Percentiles rank a stretch among this genome's conserved stretches.
phyloP scores from a whole-genome alignment of 64 coral and sea anemone species.

The Actinia equina region DNA sequence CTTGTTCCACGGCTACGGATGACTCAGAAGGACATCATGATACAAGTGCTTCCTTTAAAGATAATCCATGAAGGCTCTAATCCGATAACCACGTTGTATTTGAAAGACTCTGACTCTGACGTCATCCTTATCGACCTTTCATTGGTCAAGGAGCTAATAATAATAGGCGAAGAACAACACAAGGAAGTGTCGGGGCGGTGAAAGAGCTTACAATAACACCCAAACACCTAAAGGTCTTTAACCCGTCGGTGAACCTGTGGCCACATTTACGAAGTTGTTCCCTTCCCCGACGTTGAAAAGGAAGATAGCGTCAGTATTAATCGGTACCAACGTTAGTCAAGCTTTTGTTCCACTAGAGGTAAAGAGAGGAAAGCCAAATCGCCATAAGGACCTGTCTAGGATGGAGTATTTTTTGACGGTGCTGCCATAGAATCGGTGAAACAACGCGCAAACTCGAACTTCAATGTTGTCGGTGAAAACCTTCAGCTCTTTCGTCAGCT shows the following conservation, averaged over 20 bases:
- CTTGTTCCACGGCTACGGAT: too few relatives aligned
- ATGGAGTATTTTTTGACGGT: conserved; percentile 31
- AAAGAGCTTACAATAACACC: conserved; percentile 24
- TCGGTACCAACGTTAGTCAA: conserved; percentile 10
- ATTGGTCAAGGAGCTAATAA: not conserved
- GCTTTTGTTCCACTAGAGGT: conserved; percentile 27
- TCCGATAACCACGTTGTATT: not conserved
- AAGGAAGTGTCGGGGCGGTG: not conserved
- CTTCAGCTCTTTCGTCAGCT: not conserved
- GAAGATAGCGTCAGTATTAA: conserved; percentile 26
- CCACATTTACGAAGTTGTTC: conserved; percentile 17
- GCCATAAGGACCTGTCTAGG: conserved; percentile 23
- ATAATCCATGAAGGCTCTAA: not conserved
- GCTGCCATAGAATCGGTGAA: not conserved
- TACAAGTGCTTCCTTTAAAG: too few relatives aligned
- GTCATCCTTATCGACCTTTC: conserved; percentile 14
- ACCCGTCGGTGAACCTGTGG: not conserved
- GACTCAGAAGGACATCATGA: too few relatives aligned
- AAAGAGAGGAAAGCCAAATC: conserved; percentile 3
- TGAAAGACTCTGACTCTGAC: conserved; percentile 25
- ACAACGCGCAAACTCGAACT: not conserved
- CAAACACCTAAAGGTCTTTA: not conserved
- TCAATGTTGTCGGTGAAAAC: not conserved
- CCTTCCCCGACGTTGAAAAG: conserved; percentile 34
- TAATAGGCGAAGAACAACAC: not conserved